These are phyloP conservation scores for Idaea dimidiata DNA, from an alignment of 2,888 invertebrate species.

Conservation along the genomic window DNA sequence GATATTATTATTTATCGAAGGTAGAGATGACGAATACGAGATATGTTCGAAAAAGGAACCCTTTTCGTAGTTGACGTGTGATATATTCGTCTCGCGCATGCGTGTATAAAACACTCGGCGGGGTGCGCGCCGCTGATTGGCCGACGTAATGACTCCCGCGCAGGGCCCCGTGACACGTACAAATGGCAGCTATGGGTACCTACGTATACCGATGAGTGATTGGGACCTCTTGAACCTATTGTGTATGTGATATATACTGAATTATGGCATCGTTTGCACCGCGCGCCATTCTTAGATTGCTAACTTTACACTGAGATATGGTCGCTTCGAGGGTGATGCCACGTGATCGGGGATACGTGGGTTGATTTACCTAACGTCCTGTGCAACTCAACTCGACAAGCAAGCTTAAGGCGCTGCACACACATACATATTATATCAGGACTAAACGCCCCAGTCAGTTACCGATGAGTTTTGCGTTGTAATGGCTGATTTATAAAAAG, in stretches of 20 bases:
- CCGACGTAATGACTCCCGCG: slow-evolving; percentile 61
- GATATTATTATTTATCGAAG: slow-evolving; percentile 71
- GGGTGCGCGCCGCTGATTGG: slow-evolving; percentile 73
- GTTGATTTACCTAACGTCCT: not conserved
- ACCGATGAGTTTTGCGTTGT: no score
- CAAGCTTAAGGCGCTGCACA: no score
- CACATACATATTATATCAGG: no score
- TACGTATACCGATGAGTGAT: slow-evolving; percentile 73
- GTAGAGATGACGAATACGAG: slow-evolving; percentile 76
- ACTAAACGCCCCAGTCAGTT: no score
- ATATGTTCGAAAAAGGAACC: slow-evolving; percentile 69
- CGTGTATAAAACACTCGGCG: slow-evolving; percentile 71
- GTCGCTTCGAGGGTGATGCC: not conserved
- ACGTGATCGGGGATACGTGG: not conserved
- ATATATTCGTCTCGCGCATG: slow-evolving; percentile 69
- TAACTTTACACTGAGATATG: slow-evolving; percentile 30
- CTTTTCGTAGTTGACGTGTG: slow-evolving; percentile 71
- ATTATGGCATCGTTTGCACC: slow-evolving; percentile 45
- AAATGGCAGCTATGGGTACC: slow-evolving; percentile 56
- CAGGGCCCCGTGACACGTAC: slow-evolving; percentile 63
- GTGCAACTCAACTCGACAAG: not conserved
- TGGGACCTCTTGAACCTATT: slow-evolving; percentile 72
- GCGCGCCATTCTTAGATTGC: slow-evolving; percentile 37
- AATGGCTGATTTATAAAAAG: no score
- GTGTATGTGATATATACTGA: slow-evolving; percentile 53